Evolutionary conservation across 2,888 invertebrate species (phyloP).

Genomic region (Xanthorhoe designata): DNA sequence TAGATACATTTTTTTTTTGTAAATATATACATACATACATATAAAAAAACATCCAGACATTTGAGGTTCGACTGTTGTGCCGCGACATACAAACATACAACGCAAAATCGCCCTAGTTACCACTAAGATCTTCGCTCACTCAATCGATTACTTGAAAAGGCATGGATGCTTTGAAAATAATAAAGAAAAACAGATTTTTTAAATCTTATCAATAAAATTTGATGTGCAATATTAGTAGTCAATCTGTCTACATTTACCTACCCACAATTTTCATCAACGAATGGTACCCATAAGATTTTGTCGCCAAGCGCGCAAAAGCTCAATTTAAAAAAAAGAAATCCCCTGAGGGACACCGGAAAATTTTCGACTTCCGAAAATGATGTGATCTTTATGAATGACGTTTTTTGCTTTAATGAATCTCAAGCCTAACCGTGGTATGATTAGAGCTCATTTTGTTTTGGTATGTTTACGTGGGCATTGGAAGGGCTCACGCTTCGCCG

Average conservation of each 20-base stretch:
- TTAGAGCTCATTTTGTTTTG: slow-evolving; percentile 13
- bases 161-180: too few species aligned
- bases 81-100: too few species aligned
- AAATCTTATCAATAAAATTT: too few species aligned
- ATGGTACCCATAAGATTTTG: neutral
- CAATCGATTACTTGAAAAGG: too few species aligned
- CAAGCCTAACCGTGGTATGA: neutral
- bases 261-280: neutral
- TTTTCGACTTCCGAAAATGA: slow-evolving; percentile 6
- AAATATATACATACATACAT: too few species aligned
- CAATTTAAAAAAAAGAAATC: slow-evolving; percentile 1
- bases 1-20: too few species aligned
- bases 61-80: too few species aligned
- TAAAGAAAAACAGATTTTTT: too few species aligned
- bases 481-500: slow-evolving; percentile 64
- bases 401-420: neutral
- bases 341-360: slow-evolving; percentile 6
- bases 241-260: neutral
- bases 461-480: slow-evolving; percentile 47
- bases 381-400: neutral
- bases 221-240: too few species aligned
- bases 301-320: neutral
- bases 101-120: too few species aligned
- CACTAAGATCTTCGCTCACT: too few species aligned
- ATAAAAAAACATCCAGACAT: too few species aligned